Evolutionary conservation across 2,888 invertebrate genomes (phyloP), one percentile per base, ranked within the genome.

Genomic region (Agriopis aurantiaria): DNA sequence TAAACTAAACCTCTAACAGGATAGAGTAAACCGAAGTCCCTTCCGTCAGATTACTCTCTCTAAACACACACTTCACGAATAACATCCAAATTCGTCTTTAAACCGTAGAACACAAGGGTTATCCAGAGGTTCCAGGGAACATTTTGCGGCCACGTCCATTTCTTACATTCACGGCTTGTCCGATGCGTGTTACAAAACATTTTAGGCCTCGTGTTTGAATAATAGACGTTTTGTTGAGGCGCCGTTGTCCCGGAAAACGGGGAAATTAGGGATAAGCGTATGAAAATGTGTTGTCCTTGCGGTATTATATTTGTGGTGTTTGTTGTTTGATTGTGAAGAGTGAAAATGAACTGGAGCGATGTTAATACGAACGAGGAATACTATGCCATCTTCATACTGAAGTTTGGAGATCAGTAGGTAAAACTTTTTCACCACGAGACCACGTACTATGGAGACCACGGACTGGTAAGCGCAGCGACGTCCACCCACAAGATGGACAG

Each of bases 161-260:
- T 77, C 78, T 80, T 77, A 73, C 77, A 75, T 75, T 77, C 76
- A 75, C 72, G 61, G 75, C 74, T 72, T 76, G 79, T 77, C 79
- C 76, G 75, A 73, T 68, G 75, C 66, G 70, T 74, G 69, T 72
- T 65, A 70, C 77, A 78, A 79, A 78, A 75, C 78, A 75, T 76
- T 75, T 67, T 58, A 71, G 76, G 68, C 63, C 46, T 74, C 69
- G 68, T 71, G 77, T 77, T 77, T 78, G 77, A 78, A 78, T 78
- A 78, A 80, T 78, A 77, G 75, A 65, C 63, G 74, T 73, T 79
- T 78, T 76, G 78, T 74, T 75, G 69, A 65, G 71, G 71, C 70
- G 74, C 69, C 69, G 43, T 14, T 40, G 74, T 76, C 69, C 68
- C 75, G 69, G 77, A 75, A 78, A 77, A 80, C 75, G 76, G 77